These are phyloP conservation scores for Harlomillsia oculata DNA, from an alignment of 1,140 invertebrate genomes.

Conservation along the genomic window DNA sequence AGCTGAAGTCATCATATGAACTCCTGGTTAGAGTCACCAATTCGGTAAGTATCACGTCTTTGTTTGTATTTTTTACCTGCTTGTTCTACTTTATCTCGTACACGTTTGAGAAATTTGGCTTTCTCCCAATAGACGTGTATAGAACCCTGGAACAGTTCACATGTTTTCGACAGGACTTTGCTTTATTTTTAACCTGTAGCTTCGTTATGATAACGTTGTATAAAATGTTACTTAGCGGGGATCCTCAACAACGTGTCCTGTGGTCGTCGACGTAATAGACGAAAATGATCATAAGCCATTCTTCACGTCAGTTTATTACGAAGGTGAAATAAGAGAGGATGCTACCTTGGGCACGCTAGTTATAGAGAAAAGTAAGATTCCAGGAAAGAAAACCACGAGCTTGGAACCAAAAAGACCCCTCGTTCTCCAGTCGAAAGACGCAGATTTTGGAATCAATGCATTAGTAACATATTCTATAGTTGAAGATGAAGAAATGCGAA, in stretches of 20 bases:
- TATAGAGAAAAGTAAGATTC: conserved; percentile 41
- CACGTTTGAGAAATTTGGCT: too few species aligned
- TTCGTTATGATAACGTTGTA: not conserved
- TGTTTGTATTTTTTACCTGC: too few species aligned
- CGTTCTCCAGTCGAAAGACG: conserved; percentile 65
- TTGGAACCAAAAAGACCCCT: conserved; percentile 47
- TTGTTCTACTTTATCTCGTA: too few species aligned
- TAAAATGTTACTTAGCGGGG: conserved; percentile 47
- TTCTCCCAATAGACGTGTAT: too few species aligned
- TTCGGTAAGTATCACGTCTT: conserved; percentile 57
- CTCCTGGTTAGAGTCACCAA: conserved; percentile 72
- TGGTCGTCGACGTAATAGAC: conserved; percentile 67
- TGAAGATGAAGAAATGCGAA: conserved; percentile 46
- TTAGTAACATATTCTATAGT: conserved; percentile 74
- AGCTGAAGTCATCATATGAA: conserved; percentile 65
- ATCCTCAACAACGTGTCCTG: conserved; percentile 52
- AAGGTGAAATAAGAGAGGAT: conserved; percentile 60
- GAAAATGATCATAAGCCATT: conserved; percentile 47
- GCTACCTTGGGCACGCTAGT: conserved; percentile 61
- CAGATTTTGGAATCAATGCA: conserved; percentile 70
- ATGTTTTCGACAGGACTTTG: too few species aligned
- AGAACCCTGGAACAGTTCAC: too few species aligned
- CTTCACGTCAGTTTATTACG: conserved; percentile 58
- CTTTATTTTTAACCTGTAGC: too few species aligned
- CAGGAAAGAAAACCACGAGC: not conserved